These are phyloP conservation scores for Luperina nickerlii DNA, from an alignment of 2,888 invertebrate species.

Conservation along the genomic window DNA sequence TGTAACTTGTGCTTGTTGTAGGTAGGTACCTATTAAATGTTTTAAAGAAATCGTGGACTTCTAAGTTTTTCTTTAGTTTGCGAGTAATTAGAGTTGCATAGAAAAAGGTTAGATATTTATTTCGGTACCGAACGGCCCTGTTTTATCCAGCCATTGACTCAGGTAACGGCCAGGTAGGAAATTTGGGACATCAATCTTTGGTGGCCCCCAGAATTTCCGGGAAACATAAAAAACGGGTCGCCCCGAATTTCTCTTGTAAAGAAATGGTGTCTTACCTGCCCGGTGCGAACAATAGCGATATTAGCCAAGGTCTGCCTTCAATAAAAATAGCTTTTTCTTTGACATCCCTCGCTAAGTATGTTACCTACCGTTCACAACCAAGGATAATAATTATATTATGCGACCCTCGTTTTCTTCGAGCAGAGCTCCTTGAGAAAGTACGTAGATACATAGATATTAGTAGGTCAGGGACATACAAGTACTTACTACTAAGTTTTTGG, in stretches of 20 bases:
- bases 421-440: background rate
- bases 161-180: conserved; percentile 21
- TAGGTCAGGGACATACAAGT: background rate
- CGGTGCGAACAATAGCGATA: conserved; percentile 7
- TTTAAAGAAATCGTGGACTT: background rate
- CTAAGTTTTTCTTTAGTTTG: background rate
- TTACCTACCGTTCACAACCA: background rate
- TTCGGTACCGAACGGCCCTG: background rate
- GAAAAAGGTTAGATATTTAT: background rate
- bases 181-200: conserved; percentile 16
- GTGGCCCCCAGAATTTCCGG: background rate
- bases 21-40: background rate
- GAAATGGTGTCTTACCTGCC: conserved; percentile 2
- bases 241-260: background rate
- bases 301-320: conserved; percentile 11
- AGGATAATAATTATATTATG: conserved; percentile 7
- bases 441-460: background rate
- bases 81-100: background rate
- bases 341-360: background rate
- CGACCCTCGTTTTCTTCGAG: background rate
- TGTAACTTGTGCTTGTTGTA: background rate
- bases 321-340: conserved; percentile 17
- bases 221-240: conserved; percentile 38
- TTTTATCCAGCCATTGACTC: background rate
- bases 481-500: background rate